Percentiles rank a stretch among this genome's conserved stretches.
Conservation (phyloP, 2,797 vertebrate genomes). For the Aphelocoma californica region DNA sequence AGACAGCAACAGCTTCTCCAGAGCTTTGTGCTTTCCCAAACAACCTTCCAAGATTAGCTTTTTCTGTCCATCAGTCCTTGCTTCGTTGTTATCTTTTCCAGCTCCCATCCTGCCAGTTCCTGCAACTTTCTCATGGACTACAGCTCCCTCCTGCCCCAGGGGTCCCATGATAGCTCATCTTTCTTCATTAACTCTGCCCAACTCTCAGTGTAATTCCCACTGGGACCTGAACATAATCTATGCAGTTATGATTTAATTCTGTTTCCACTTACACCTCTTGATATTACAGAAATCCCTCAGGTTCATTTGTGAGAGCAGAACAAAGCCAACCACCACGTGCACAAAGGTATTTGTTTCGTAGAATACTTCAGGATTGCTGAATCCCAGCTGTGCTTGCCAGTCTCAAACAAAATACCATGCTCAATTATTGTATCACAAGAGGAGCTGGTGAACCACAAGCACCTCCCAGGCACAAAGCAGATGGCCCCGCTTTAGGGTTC, state of each 20-base stretch:
- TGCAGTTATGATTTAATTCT: not conserved
- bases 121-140: not conserved
- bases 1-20: not conserved
- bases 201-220: not conserved
- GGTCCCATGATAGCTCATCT: not conserved
- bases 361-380: not conserved
- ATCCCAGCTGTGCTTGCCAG: not conserved
- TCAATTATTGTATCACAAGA: not conserved
- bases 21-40: not conserved
- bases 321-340: accelerated
- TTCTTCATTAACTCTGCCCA: not conserved
- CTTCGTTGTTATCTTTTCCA: not conserved
- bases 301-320: not conserved
- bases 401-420: not conserved
- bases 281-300: not conserved
- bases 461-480: not conserved
- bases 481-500: not conserved
- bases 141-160: not conserved
- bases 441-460: not conserved
- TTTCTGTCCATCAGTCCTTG: not conserved
- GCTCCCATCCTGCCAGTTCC: not conserved
- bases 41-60: not conserved
- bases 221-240: not conserved
- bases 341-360: not conserved
- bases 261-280: not conserved